Base-by-base conservation (phyloP, 2,113 vertebrate genomes). In the Lamprotornis superbus region DNA sequence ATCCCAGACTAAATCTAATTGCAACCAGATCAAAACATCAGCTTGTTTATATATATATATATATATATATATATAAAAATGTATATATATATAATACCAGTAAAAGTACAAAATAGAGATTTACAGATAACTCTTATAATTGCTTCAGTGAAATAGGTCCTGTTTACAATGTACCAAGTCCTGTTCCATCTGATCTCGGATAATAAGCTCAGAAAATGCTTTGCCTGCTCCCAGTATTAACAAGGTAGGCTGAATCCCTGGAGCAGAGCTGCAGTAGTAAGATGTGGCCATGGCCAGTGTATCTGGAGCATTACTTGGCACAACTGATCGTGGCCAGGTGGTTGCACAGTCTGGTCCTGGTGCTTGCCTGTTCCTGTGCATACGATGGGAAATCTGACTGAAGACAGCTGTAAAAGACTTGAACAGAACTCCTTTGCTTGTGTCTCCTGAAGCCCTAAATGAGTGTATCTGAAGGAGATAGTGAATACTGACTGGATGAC, bases 311-410 rank as follows among this genome's bases (percentile, higher is more conserved):
- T 83, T 56, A 5, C 83, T 78, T 95, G 94, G 95, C 96, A 84
- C 4, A 21, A 35, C 42, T 56, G 39, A 18, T 19, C 0, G 2
- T 47, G 76, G 80, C 89, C 96, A 95, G 95, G 80, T 96, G 96
- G 96, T 83, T 30, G 10, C 95, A 78, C 95, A 94, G 93, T 37
- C 71, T 83, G 91, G 7, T 78, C 52, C 91, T 94, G 89, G 95
- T 73, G 0, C 56, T 44, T 28, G 35, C 76, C 88, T 2, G 24
- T 91, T 90, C 89, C 89, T 83, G 91, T 56, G 20, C 76, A 23
- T 47, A 35, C 12, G 1, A 56, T 83, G 27, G 3, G 71, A 92
- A 95, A 92, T 81, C 77, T 81, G 52, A n/a, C 63, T 21, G 18
- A 77, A 89, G 90, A 56, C 86, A 94, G 91, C 60, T 92, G 93